phyloP scores from a whole-genome alignment of 2,888 invertebrate species.

The Barypeithes pellucidus region DNA sequence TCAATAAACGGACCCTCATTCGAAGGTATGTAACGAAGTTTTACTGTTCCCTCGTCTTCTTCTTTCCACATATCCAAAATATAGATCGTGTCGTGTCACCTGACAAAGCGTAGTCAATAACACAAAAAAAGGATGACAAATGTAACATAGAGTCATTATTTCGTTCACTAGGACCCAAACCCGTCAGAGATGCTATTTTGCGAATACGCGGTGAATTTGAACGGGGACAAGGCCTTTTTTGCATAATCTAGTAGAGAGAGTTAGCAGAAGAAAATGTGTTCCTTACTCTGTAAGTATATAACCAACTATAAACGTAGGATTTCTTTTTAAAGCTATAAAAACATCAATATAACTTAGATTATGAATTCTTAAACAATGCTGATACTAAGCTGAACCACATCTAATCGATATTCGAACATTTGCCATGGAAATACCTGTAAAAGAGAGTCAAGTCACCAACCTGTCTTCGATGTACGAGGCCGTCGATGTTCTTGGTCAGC shows the following conservation, averaged over 20 bases:
- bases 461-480: too few relatives aligned
- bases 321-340: too few relatives aligned
- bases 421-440: too few relatives aligned
- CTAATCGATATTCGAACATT: too few relatives aligned
- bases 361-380: too few relatives aligned
- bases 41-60: conserved; percentile 2
- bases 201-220: conserved; percentile 32
- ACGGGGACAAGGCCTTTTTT: conserved; percentile 17
- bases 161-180: conserved; percentile 36
- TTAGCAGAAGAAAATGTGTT: conserved; percentile 3
- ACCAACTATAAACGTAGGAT: neutral
- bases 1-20: neutral
- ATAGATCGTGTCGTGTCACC: conserved; percentile 16
- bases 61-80: conserved; percentile 20
- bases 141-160: conserved; percentile 38
- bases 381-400: too few relatives aligned
- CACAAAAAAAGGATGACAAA: conserved; percentile 34
- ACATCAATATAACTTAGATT: too few relatives aligned
- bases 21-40: neutral
- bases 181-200: conserved; percentile 35
- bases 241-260: conserved; percentile 13
- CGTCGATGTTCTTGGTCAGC: too few relatives aligned
- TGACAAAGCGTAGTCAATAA: conserved; percentile 30
- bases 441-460: too few relatives aligned
- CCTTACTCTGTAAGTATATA: too few relatives aligned